These are phyloP conservation scores for Crotophaga sulcirostris DNA, from an alignment of 2,113 vertebrate species.

Conservation along the genomic window DNA sequence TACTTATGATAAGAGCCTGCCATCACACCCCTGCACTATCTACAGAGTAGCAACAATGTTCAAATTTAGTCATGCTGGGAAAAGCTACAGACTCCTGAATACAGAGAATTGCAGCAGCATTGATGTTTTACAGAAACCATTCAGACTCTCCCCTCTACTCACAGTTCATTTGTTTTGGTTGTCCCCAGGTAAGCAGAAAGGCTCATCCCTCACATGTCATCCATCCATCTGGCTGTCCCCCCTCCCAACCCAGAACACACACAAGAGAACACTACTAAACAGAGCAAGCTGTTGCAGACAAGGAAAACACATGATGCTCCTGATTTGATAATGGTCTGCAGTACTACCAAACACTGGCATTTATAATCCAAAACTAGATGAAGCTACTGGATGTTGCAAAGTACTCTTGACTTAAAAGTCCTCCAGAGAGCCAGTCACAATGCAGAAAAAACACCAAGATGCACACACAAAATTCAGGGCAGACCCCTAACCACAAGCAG, in stretches of 20 bases:
- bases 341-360: not conserved
- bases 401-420: not conserved
- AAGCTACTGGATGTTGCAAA: not conserved
- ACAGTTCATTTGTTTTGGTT: not conserved
- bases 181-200: not conserved
- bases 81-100: not conserved
- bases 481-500: not conserved
- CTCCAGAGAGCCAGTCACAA: not conserved
- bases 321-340: not conserved
- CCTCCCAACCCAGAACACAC: accelerated
- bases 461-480: not conserved
- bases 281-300: not conserved
- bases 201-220: not conserved
- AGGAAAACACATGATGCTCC: not conserved
- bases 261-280: accelerated
- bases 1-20: accelerated
- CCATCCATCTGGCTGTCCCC: not conserved
- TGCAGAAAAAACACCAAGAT: not conserved
- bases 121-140: not conserved
- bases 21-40: not conserved
- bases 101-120: not conserved
- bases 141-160: not conserved
- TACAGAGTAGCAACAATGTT: not conserved
- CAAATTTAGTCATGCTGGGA: not conserved
- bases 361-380: not conserved